Conservation (phyloP, 2,113 vertebrate genomes). For the Malurus melanocephalus region DNA sequence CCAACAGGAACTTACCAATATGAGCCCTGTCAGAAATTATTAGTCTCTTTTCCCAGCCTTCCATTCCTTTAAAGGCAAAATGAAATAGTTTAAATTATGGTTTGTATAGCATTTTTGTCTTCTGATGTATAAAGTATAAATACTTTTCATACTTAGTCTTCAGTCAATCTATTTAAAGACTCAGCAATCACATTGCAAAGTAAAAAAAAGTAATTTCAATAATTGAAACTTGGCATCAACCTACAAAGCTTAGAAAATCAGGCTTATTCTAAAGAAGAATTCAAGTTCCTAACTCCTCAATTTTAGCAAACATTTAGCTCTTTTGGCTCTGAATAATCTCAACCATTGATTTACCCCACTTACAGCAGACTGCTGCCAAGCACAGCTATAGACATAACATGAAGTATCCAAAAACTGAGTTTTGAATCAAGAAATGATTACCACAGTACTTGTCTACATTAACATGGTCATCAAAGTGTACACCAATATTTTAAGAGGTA, state of each 20-base stretch:
- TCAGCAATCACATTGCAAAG: background rate
- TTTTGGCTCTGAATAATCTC: background rate
- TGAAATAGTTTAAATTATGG: background rate
- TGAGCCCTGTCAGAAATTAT: constrained; percentile 97
- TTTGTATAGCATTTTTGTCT: background rate
- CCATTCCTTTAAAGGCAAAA: constrained; percentile 79
- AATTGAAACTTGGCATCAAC: background rate
- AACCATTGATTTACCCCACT: background rate
- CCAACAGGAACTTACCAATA: constrained; percentile 81
- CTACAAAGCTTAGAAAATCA: background rate
- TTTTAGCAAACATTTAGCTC: background rate
- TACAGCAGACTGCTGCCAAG: background rate
- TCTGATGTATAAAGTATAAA: background rate
- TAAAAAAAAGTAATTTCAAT: background rate
- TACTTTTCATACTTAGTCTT: background rate
- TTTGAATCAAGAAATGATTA: background rate
- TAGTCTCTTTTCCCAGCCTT: constrained; percentile 92
- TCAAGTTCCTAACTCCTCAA: background rate
- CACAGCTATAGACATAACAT: background rate
- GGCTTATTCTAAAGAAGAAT: background rate
- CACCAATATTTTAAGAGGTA: background rate
- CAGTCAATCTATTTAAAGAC: background rate
- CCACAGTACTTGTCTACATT: background rate
- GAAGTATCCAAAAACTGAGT: background rate
- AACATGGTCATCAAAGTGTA: background rate